Conservation (phyloP, 1,140 invertebrate genomes). For the Zaprionus lachaisei region DNA sequence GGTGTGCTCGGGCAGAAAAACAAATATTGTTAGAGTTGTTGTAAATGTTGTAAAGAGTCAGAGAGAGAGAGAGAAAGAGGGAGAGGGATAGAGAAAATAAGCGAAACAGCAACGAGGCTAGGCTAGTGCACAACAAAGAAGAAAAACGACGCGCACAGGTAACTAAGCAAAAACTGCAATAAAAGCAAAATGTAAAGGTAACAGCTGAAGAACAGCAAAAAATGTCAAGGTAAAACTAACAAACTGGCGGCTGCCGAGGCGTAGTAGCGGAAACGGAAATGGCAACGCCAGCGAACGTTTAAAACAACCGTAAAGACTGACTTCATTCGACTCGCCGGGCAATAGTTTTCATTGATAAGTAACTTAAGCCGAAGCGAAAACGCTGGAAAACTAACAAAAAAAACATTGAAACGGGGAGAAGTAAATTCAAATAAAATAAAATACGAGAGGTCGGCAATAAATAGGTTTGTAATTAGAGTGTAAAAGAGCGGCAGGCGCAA, state of each 20-base stretch:
- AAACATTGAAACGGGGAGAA: slow-evolving; percentile 13
- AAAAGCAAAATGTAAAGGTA: slow-evolving; percentile 38
- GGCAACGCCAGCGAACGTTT: slow-evolving; percentile 62
- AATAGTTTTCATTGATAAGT: slow-evolving; percentile 65
- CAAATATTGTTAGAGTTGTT: slow-evolving; percentile 79
- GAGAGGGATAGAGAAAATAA: slow-evolving; percentile 25
- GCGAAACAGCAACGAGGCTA: slow-evolving; percentile 20
- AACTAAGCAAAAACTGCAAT: slow-evolving; percentile 61
- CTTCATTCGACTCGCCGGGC: slow-evolving; percentile 26
- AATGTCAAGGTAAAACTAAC: slow-evolving; percentile 81
- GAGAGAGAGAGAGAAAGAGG: slow-evolving; percentile 9
- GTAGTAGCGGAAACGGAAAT: slow-evolving; percentile 75
- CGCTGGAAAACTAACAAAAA: slow-evolving; percentile 1
- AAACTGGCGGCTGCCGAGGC: slow-evolving; percentile 56
- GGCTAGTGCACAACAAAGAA: slow-evolving; percentile 2
- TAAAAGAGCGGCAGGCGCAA: slow-evolving; percentile 54
- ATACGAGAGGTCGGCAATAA: slow-evolving; percentile 54
- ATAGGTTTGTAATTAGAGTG: slow-evolving; percentile 76
- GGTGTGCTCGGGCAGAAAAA: slow-evolving; percentile 53
- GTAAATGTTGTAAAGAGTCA: slow-evolving; percentile 30
- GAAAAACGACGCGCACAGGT: slow-evolving; percentile 52
- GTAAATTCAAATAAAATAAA: slow-evolving; percentile 26
- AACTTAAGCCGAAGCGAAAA: slow-evolving; percentile 34
- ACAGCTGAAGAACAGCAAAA: slow-evolving; percentile 54
- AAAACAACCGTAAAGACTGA: slow-evolving; percentile 43